These are phyloP conservation scores for Spodoptera picta DNA, from an alignment of 2,888 invertebrate species.

Conservation along the genomic window DNA sequence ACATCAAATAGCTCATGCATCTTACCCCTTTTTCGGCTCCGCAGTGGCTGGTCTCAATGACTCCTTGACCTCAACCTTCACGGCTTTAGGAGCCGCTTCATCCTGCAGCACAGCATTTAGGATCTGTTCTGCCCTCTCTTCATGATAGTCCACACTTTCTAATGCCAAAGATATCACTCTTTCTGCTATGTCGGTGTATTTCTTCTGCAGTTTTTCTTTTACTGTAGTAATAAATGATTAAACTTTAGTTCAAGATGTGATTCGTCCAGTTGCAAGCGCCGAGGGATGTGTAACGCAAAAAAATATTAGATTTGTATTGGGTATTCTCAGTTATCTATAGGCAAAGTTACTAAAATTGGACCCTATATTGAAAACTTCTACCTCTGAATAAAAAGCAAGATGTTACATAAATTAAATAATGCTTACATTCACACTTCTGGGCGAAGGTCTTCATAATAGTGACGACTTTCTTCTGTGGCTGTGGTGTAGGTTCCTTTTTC, in stretches of 20 bases:
- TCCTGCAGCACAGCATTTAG: conserved; percentile 93
- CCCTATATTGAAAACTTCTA: no score
- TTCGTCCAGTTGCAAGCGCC: no score
- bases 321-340: no score
- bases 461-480: conserved; percentile 85
- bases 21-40: conserved; percentile 75
- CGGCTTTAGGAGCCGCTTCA: conserved; percentile 65
- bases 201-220: conserved; percentile 91
- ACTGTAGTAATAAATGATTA: conserved; percentile 81
- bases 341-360: no score
- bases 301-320: no score
- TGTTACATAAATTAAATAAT: no score
- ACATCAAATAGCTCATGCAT: conserved; percentile 47
- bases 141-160: conserved; percentile 96
- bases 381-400: no score
- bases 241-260: no score
- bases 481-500: conserved; percentile 70
- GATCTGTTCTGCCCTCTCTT: conserved; percentile 94
- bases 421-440: conserved; percentile 92
- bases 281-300: no score
- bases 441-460: conserved; percentile 90
- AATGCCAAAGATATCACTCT: conserved; percentile 95
- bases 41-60: conserved; percentile 54
- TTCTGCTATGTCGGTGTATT: conserved; percentile 93
- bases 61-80: conserved; percentile 63